Evolutionary conservation across 2,113 vertebrate species (phyloP).

Genomic region (Promerops cafer): DNA sequence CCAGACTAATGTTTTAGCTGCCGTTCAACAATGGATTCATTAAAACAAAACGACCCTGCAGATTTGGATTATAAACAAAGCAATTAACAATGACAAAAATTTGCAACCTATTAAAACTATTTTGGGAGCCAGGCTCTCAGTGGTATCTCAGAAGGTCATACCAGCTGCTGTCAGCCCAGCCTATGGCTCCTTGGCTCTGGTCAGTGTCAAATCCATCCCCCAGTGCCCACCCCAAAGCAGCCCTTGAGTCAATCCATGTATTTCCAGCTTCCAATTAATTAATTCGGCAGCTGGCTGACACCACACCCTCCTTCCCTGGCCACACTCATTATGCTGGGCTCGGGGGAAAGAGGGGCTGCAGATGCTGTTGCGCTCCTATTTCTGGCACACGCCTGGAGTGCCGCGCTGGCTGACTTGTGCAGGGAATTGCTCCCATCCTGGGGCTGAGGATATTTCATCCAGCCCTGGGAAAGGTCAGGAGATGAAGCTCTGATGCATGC

Average conservation of each 20-base stretch:
- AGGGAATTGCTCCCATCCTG: neutral
- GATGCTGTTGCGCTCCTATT: neutral
- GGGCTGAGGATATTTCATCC: neutral
- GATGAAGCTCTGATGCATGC: neutral
- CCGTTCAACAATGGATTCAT: neutral
- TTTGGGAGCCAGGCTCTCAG: neutral
- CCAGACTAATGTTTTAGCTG: neutral
- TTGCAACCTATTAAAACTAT: slow-evolving; percentile 1
- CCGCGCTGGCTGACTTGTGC: accelerated
- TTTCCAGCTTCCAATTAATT: slow-evolving; percentile 35
- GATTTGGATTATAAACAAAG: slow-evolving; percentile 30
- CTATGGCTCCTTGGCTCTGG: neutral
- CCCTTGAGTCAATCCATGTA: neutral
- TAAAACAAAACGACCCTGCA: neutral
- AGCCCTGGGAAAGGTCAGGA: slow-evolving; percentile 18
- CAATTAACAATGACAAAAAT: neutral
- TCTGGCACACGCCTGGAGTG: neutral
- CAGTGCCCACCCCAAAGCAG: neutral
- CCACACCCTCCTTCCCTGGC: neutral
- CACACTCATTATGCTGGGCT: neutral
- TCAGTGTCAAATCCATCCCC: neutral
- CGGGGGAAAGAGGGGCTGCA: neutral
- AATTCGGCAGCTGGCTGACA: slow-evolving; percentile 29
- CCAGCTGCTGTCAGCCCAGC: neutral
- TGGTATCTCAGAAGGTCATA: neutral